Evolutionary conservation across 2,888 invertebrate genomes (phyloP).

Genomic region (Meteorus colon): DNA sequence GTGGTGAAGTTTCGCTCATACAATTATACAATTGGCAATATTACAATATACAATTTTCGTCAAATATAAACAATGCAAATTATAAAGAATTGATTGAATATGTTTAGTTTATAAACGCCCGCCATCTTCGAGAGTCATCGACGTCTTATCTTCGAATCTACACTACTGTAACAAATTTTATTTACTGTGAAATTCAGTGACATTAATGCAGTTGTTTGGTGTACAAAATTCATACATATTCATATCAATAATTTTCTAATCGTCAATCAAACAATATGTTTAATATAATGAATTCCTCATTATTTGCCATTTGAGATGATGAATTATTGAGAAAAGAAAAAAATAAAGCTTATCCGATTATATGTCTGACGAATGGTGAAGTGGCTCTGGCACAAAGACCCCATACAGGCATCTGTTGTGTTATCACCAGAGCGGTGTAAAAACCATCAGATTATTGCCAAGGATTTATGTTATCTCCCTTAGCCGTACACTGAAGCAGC

Average conservation of each 20-base stretch:
- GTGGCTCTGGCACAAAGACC: background rate
- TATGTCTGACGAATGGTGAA: background rate
- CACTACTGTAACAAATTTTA: background rate
- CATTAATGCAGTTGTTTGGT: background rate
- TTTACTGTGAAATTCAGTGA: background rate
- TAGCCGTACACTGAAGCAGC: background rate
- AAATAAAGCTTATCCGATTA: background rate
- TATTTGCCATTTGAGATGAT: background rate
- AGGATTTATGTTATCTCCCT: background rate
- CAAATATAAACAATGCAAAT: background rate
- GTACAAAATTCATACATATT: background rate
- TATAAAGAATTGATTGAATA: background rate
- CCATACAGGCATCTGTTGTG: constrained; percentile 5
- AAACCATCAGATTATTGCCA: background rate
- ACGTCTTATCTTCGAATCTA: background rate
- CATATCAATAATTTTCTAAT: background rate
- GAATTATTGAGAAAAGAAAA: background rate
- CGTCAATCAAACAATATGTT: background rate
- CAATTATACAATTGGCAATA: background rate
- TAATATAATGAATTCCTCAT: background rate
- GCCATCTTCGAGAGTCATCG: constrained; percentile 28
- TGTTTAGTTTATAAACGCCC: constrained; percentile 9
- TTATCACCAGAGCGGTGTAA: background rate
- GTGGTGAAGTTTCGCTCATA: background rate
- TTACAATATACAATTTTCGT: background rate